These are phyloP conservation scores for Drosophila oshimai DNA, from an alignment of 1,140 invertebrate species.

Conservation along the genomic window DNA sequence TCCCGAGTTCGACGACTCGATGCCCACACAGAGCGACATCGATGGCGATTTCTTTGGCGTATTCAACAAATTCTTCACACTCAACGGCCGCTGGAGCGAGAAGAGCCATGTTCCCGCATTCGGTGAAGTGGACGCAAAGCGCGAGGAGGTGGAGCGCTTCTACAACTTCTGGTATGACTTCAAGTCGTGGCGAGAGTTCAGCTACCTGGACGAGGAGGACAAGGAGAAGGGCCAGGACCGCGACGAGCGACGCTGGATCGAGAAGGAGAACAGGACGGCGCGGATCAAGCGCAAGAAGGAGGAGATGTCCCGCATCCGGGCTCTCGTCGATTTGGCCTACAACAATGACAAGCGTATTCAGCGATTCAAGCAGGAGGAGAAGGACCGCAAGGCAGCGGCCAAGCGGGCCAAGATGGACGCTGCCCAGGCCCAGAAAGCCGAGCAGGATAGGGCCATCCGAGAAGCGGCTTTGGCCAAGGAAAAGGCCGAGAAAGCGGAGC, in stretches of 20 bases:
- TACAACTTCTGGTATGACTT: constrained; percentile 98
- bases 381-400: constrained; percentile 93
- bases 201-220: constrained; percentile 99
- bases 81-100: constrained; percentile 96
- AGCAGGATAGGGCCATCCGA: constrained; percentile 89
- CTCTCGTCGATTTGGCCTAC: constrained; percentile 96
- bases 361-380: constrained; percentile 97
- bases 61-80: constrained; percentile 91
- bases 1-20: constrained; percentile 94
- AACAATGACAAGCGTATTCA: constrained; percentile 95
- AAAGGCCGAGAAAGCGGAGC: constrained; percentile 91
- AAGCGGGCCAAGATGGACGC: constrained; percentile 96
- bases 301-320: constrained; percentile 95
- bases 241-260: constrained; percentile 98
- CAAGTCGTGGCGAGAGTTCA: constrained; percentile 99
- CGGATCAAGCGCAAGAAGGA: constrained; percentile 97
- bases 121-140: constrained; percentile 88
- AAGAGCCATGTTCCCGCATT: constrained; percentile 93
- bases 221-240: constrained; percentile 98
- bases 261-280: constrained; percentile 97
- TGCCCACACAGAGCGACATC: constrained; percentile 90
- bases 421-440: constrained; percentile 90
- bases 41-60: constrained; percentile 93
- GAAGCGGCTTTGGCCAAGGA: constrained; percentile 91
- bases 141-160: constrained; percentile 92